Evolutionary conservation across 64 coral and sea anemone species (phyloP), one percentile per base, ranked within the genome.

Genomic region (Montipora efflorescens): DNA sequence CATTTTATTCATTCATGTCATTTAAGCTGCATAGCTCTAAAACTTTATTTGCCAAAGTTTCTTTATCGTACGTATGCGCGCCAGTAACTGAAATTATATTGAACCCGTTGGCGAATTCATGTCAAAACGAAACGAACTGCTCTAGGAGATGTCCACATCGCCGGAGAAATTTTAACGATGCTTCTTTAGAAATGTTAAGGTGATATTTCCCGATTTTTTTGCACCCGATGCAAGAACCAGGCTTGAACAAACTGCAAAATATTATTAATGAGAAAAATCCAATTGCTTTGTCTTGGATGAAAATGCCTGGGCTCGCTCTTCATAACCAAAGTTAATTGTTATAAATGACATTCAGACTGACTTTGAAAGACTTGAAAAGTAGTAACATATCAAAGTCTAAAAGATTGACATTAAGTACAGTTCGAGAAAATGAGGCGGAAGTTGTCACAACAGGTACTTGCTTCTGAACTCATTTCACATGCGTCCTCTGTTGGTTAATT

Each of bases 181-280:
- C 16, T 78, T 45, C 16, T 18, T 15, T 14, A 48, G 5, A 50
- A n/a, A 46, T 0, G 76, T 78, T 46, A 16, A 78, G 14, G 1
- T 49, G 2, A 19, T 78, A 7, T 78, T 78, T 48, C 76, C 76
- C 8, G 76, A 78, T 12, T 78, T 78, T 14, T 78, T 78, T 78
- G 15, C 45, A 15, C 5, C 76, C 14, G 1, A 50, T 28, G 7
- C 76, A 78, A 50, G 47, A 18, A 10, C 76, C 6, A 15, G 45
- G 49, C 76, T 78, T 14, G 76, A 19, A 9, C 76, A 50, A 49
- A 78, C 44, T 13, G 46, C 16, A 5, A 47, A 78, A 28, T 28
- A 28, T 28, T 46, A 16, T 78, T 19, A 5, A 15, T 2, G 47
- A 16, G 7, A 1, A 19, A 16, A 78, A 77, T 47, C 75, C 75